phyloP scores from a whole-genome alignment of 2,888 invertebrate genomes.

The Brachyptera putata region DNA sequence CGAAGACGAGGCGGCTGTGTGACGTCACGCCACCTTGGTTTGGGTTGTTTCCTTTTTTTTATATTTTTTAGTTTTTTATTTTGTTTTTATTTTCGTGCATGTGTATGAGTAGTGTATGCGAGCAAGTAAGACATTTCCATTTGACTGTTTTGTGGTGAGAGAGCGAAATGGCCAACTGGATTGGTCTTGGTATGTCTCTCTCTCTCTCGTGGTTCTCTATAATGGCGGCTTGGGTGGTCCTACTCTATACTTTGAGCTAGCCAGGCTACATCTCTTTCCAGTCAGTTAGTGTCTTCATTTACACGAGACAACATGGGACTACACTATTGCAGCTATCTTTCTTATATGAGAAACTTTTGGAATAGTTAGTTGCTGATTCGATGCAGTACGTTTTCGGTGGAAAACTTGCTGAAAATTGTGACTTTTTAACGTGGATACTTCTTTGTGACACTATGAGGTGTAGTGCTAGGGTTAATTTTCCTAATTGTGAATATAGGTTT shows the following conservation, averaged over 20 bases:
- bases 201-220: too few relatives aligned
- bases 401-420: too few relatives aligned
- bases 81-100: too few relatives aligned
- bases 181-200: too few relatives aligned
- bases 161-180: slow-evolving; percentile 23
- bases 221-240: slow-evolving; percentile 29
- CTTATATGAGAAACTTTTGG: too few relatives aligned
- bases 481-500: too few relatives aligned
- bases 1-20: slow-evolving; percentile 6
- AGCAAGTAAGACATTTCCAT: slow-evolving; percentile 32
- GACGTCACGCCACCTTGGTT: slow-evolving; percentile 13
- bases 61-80: slow-evolving; percentile 12
- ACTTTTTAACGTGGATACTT: too few relatives aligned
- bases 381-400: too few relatives aligned
- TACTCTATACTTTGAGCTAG: slow-evolving; percentile 18
- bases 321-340: background rate
- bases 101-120: too few relatives aligned
- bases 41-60: slow-evolving; percentile 18
- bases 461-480: too few relatives aligned
- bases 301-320: slow-evolving; percentile 12
- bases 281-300: slow-evolving; percentile 23
- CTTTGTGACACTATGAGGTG: too few relatives aligned
- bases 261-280: background rate
- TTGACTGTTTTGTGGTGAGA: slow-evolving; percentile 29
- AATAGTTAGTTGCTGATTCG: too few relatives aligned